Evolutionary conservation across 92 coral and sea anemone genomes (phyloP), one percentile per base, ranked within the genome.

Genomic region (Porites evermanni): DNA sequence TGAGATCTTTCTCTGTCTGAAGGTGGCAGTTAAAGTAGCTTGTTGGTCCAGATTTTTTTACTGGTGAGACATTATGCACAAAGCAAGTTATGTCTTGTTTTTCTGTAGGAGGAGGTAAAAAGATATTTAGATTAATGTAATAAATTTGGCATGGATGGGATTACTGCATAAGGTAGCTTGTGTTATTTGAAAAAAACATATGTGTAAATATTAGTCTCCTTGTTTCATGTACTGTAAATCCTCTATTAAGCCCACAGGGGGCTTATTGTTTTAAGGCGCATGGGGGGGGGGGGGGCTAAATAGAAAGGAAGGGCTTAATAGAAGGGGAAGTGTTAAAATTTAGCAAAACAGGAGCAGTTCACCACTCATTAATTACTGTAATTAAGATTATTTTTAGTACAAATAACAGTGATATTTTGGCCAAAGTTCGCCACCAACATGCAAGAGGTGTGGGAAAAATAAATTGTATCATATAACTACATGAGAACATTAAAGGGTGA

Each of bases 1-100:
- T 79, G 65, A 79, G 70, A n/a, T 66, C 80, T 54, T 73, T 65
- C 14, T 82, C 72, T 53, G 81, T 91, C 85, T 91, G 91, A 64
- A 91, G 74, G 76, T 83, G 64, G 74, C 85, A 91, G 94, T 91
- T 91, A 50, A 91, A 70, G 77, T 91, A 91, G 56, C 73, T 67
- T 70, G 91, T 78, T 54, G 75, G 83, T 63, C 86, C 88, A 77
- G 86, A 77, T 75, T 83, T 91, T 79, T 87, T 83, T 47, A 82
- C 83, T 68, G 94, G 94, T 20, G 86, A 81, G 68, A 87, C 86
- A 5, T 84, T 78, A 74, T 89, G 92, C 53, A 89, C 75, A 85
- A 78, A 89, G 89, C 93, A 85, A 13, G 66, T 81, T 11, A 81
- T 80, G 67, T 80, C 86, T 72, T 67, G 23, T 80, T 56, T 54